These are phyloP conservation scores for Brachionus calyciflorus DNA, from an alignment of 1,140 invertebrate genomes.

Conservation along the genomic window DNA sequence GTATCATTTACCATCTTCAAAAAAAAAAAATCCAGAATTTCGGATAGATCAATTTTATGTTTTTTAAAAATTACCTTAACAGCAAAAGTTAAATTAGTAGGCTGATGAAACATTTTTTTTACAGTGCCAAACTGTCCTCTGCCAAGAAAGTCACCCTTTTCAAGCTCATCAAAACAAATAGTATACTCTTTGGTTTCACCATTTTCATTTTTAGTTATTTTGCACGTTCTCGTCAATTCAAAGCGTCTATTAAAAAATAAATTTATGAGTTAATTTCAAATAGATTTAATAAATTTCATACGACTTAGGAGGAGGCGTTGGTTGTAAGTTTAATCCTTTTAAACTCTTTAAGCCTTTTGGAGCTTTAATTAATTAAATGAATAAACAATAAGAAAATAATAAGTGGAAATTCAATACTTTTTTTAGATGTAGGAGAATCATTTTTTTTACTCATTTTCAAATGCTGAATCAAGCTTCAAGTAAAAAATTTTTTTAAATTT, in stretches of 20 bases:
- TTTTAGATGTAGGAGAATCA: too few species aligned
- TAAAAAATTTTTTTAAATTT: too few species aligned
- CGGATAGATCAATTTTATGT: not conserved
- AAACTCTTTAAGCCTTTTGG: too few species aligned
- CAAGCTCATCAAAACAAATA: conserved; percentile 26
- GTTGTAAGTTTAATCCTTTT: not conserved
- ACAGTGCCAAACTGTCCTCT: conserved; percentile 30
- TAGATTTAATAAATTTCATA: not conserved
- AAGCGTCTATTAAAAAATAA: not conserved
- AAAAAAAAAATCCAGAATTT: not conserved
- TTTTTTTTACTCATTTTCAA: too few species aligned
- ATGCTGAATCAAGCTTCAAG: too few species aligned
- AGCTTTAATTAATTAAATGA: too few species aligned
- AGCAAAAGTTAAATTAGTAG: conserved; percentile 23
- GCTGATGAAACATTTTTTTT: conserved; percentile 38
- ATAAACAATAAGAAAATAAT: too few species aligned
- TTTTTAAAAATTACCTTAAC: conserved; percentile 32
- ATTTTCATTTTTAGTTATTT: not conserved
- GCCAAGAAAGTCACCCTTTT: conserved; percentile 12
- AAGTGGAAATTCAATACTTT: too few species aligned
- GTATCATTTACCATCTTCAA: conserved; percentile 19
- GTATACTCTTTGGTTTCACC: not conserved
- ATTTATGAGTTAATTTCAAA: not conserved
- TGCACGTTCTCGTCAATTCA: not conserved
- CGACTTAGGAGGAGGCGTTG: not conserved